phyloP scores from a whole-genome alignment of 2,888 invertebrate genomes.

The Noctua janthe region DNA sequence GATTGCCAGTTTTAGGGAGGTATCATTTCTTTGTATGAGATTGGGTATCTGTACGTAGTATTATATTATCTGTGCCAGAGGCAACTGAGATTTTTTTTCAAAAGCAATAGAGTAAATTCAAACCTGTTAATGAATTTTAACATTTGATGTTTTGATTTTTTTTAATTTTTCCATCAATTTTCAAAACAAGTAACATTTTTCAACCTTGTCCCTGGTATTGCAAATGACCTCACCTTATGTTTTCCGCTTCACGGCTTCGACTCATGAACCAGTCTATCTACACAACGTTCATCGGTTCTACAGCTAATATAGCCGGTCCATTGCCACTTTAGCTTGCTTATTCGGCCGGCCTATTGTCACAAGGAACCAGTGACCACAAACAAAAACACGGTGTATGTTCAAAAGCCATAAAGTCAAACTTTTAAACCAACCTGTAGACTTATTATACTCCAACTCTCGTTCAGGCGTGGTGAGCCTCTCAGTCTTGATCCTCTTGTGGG shows the following conservation, averaged over 20 bases:
- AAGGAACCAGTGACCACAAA: not conserved
- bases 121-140: not conserved
- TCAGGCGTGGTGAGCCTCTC: conserved; percentile 82
- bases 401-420: not conserved
- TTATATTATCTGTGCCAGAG: no score
- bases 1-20: no score
- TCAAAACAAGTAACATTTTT: not conserved
- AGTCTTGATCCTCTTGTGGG: conserved; percentile 76
- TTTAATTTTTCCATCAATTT: not conserved
- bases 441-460: conserved; percentile 81
- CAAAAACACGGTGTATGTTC: not conserved
- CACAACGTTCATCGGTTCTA: not conserved
- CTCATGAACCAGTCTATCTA: not conserved
- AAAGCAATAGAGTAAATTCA: not conserved
- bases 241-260: not conserved
- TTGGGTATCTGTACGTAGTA: no score
- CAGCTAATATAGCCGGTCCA: not conserved
- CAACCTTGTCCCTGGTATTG: no score
- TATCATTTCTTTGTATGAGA: no score
- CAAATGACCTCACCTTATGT: not conserved
- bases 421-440: conserved; percentile 74
- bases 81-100: not conserved
- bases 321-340: not conserved
- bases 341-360: not conserved
- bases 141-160: not conserved